Conservation (phyloP, 2,113 vertebrate species). For the Salvelinus sp. region DNA sequence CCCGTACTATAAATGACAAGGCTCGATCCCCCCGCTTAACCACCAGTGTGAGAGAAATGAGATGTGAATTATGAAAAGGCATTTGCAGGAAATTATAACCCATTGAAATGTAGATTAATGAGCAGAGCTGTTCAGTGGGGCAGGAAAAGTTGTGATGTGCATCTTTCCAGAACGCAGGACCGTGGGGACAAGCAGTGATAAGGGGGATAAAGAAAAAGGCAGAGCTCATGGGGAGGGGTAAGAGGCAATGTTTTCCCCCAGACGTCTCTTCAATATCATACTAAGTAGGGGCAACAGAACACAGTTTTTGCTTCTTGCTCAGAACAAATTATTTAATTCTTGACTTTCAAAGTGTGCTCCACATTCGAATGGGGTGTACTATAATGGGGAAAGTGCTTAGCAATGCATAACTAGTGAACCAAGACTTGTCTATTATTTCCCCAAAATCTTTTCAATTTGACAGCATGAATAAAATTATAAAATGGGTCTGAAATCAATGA, state of each 20-base stretch:
- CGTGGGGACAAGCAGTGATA: conserved; percentile 9
- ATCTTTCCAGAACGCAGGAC: conserved; percentile 31
- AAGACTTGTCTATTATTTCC: not conserved
- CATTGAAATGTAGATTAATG: conserved; percentile 55
- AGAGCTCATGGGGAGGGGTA: not conserved
- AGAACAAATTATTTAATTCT: conserved; percentile 60
- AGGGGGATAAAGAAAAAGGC: too few relatives aligned
- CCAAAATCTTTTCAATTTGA: conserved; percentile 27
- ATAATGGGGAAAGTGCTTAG: conserved; percentile 12
- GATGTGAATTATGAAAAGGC: conserved; percentile 38
- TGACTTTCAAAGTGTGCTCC: conserved; percentile 34
- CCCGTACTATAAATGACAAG: conserved; percentile 36
- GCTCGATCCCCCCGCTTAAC: conserved; percentile 47
- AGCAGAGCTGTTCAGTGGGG: conserved; percentile 37
- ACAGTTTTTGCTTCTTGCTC: conserved; percentile 40
- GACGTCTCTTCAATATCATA: conserved; percentile 45
- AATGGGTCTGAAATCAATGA: conserved; percentile 6
- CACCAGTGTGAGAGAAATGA: conserved; percentile 25
- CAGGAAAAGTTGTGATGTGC: conserved; percentile 32
- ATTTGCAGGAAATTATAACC: conserved; percentile 45
- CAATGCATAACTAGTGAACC: conserved; percentile 17
- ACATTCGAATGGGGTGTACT: conserved; percentile 37
- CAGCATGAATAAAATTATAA: conserved; percentile 33
- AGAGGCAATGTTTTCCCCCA: conserved; percentile 30
- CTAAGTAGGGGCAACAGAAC: conserved; percentile 50